A percentile compares a stretch with the other conserved stretches of the same genome.
Conservation (phyloP, 2,888 invertebrate genomes). For the Heterodera filipjevi region DNA sequence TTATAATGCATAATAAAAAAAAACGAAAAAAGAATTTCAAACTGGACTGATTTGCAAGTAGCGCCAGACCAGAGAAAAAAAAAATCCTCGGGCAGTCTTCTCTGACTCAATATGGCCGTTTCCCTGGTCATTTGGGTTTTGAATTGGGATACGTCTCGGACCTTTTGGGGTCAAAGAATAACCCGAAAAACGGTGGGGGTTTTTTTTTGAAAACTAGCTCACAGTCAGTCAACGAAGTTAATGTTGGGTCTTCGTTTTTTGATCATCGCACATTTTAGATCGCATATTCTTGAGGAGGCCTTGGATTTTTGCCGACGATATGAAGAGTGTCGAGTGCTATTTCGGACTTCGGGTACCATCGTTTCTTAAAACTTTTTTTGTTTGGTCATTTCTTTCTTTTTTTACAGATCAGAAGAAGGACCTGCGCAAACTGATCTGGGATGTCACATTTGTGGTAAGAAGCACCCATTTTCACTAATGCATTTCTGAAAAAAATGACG, state of each 20-base stretch:
- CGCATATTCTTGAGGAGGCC: slow-evolving; percentile 44
- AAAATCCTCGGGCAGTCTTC: no score
- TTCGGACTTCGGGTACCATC: slow-evolving; percentile 47
- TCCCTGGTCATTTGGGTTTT: no score
- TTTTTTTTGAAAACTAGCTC: no score
- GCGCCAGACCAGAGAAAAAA: no score
- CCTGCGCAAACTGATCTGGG: slow-evolving; percentile 41
- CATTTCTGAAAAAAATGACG: neutral
- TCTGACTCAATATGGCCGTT: no score
- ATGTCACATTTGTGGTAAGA: slow-evolving; percentile 34
- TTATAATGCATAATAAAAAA: no score
- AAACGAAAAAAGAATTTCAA: no score
- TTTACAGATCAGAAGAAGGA: slow-evolving; percentile 44
- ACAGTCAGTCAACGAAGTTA: no score
- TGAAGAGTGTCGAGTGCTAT: slow-evolving; percentile 52
- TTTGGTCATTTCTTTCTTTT: neutral
- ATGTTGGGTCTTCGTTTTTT: neutral
- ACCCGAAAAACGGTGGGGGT: no score
- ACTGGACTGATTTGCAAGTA: no score
- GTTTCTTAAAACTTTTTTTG: neutral
- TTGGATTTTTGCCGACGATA: slow-evolving; percentile 57
- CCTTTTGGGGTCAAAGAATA: no score
- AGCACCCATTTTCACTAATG: neutral
- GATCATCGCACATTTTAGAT: neutral
- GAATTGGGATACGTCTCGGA: neutral